Evolutionary conservation across 2,888 invertebrate species (phyloP).

Genomic region (Philopedon plagiatum): DNA sequence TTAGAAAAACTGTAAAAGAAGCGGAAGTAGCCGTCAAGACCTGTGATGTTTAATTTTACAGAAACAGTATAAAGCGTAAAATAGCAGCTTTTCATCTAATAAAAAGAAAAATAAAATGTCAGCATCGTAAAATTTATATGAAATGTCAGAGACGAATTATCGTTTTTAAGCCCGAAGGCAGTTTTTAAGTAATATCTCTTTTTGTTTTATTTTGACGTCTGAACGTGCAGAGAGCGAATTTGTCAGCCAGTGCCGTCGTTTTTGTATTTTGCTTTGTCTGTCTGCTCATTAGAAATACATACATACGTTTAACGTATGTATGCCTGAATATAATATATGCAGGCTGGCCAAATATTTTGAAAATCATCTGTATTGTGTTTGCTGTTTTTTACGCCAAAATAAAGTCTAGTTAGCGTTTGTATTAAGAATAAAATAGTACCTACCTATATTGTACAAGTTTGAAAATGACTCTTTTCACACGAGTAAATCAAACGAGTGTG

Average conservation of each 20-base stretch:
- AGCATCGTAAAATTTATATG: constrained; percentile 41
- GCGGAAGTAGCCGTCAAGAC: constrained; percentile 23
- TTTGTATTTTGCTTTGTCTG: background rate
- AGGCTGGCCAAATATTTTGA: no score
- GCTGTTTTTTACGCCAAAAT: no score
- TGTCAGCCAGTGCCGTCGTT: constrained; percentile 7
- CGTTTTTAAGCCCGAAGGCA: constrained; percentile 33
- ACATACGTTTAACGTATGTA: no score
- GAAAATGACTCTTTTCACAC: no score
- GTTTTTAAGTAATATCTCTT: constrained; percentile 40
- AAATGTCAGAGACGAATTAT: constrained; percentile 40
- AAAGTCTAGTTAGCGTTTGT: no score
- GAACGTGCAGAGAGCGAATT: constrained; percentile 3
- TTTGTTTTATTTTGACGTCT: constrained; percentile 35
- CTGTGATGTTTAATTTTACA: constrained; percentile 29
- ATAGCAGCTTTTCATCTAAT: constrained; percentile 41
- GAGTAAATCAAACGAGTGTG: no score
- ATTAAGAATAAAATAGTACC: no score
- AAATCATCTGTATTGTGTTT: no score
- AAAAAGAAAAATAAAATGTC: constrained; percentile 44
- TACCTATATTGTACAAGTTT: no score
- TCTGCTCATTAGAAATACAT: no score
- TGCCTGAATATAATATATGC: no score
- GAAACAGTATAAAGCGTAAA: constrained; percentile 35
- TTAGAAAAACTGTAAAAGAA: constrained; percentile 11